Percentiles rank a stretch among this genome's conserved stretches.
These are phyloP conservation scores for Sprattus sprattus DNA, from an alignment of 2,113 vertebrate genomes.

Conservation along the genomic window DNA sequence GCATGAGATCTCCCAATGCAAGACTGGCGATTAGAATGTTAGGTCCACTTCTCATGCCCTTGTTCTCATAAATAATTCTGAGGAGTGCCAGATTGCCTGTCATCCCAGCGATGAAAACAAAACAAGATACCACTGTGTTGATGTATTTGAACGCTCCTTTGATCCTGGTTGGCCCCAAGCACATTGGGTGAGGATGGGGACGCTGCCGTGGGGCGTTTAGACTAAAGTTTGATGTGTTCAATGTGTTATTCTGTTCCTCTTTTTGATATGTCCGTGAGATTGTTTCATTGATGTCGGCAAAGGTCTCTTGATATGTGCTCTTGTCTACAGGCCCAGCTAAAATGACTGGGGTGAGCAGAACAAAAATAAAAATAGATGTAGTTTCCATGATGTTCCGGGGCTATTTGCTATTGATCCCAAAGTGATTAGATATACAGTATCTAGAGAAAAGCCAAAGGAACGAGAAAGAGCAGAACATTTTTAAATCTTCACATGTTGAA, in stretches of 20 bases:
- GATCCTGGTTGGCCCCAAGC: conserved; percentile 71
- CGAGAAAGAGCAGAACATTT: not conserved
- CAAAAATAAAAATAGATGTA: not conserved
- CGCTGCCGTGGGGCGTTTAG: conserved; percentile 44
- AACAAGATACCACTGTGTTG: conserved; percentile 79
- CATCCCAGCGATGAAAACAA: conserved; percentile 85
- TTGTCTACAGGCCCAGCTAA: not conserved
- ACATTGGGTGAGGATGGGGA: conserved; percentile 66
- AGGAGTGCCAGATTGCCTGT: conserved; percentile 84
- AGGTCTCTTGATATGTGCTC: not conserved
- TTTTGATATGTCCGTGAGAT: not conserved
- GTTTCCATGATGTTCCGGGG: not conserved
- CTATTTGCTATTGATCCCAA: not conserved
- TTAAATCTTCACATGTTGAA: not conserved
- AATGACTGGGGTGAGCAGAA: not conserved
- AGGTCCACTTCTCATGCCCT: conserved; percentile 86
- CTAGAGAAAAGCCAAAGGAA: not conserved
- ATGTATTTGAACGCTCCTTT: conserved; percentile 85
- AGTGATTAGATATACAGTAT: not conserved
- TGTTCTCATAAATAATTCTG: conserved; percentile 87
- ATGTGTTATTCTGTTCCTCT: conserved; percentile 22
- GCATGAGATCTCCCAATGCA: conserved; percentile 85
- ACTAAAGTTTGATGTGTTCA: conserved; percentile 53
- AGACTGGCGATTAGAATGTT: conserved; percentile 89
- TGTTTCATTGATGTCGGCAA: not conserved